Evolutionary conservation across 2,797 vertebrate species (phyloP), one percentile per base, ranked within the genome.

Genomic region (Falco concolor): DNA sequence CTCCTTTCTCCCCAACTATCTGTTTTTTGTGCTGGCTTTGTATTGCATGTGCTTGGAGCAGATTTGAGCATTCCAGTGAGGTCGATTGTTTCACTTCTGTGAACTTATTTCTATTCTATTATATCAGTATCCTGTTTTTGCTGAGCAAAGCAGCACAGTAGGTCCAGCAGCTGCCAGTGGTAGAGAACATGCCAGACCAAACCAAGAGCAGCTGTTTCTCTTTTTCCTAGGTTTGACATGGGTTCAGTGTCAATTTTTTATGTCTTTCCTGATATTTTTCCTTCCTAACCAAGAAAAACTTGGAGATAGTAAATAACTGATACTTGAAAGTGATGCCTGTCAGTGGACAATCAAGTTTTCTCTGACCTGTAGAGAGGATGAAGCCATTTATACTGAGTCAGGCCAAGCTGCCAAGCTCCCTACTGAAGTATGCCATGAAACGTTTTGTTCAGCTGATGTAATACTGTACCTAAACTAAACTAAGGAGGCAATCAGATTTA

Each of bases 191-290:
- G 92, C 80, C 90, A 96, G 88, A 90, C 74, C 56, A 70, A 94
- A 95, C 52, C 81, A 87, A 70, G 70, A 92, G n/a, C 93, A 96
- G 83, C 80, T 95, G 88, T 88, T 96, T 79, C 57, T 88, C 59
- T 93, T 93, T 88, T 73, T 68, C 42, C 24, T 72, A 10, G 45
- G 30, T 88, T 93, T 94, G 52, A 87, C 52, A 60, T 84, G 54
- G 18, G 12, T 84, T 88, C 70, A 50, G 36, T 79, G n/a, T 73
- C 56, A 73, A 17, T 13, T 69, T 87, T 89, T 54, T 22, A 23
- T 68, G 16, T 81, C 42, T 85, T 68, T 83, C 21, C 57, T 59
- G 22, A 30, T 86, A 25, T 70, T 81, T 90, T 83, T 76, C 24
- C n/a, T 80, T 86, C 38, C 24, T 69, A 88, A 86, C 15, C 27